Conservation (phyloP, 2,113 vertebrate species). For the Accipiter virgatus region DNA sequence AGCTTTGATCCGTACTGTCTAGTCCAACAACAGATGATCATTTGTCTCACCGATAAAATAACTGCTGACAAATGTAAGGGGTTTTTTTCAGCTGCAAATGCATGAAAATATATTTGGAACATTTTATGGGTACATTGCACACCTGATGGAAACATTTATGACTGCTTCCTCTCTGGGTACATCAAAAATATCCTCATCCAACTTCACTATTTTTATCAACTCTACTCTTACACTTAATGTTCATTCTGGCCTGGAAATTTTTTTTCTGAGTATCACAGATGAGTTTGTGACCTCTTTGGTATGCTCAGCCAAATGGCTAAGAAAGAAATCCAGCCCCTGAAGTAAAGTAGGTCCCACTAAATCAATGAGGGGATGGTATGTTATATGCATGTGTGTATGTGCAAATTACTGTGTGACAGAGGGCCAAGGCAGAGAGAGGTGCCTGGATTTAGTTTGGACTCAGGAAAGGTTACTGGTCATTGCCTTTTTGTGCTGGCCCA, state of each 20-base stretch:
- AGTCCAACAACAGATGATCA: constrained; percentile 29
- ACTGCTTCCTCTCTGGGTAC: background rate
- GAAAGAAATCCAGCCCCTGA: background rate
- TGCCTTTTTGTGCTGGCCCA: background rate
- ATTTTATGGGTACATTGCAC: constrained; percentile 35
- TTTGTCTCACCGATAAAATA: constrained; percentile 42
- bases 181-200: constrained; percentile 17
- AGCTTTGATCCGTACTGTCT: constrained; percentile 16
- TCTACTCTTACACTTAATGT: background rate
- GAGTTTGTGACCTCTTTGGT: background rate
- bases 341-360: background rate
- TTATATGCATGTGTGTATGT: background rate
- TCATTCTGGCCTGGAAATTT: background rate
- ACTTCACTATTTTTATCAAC: constrained; percentile 7
- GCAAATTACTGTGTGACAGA: background rate
- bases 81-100: constrained; percentile 20
- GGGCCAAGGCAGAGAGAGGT: background rate
- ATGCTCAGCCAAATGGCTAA: background rate
- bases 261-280: background rate
- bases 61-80: background rate
- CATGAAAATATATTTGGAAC: constrained; percentile 20
- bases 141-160: constrained; percentile 45
- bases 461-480: background rate
- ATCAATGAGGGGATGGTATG: background rate
- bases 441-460: background rate